Percentiles rank a stretch among this genome's conserved stretches.
phyloP scores from a whole-genome alignment of 2,888 invertebrate genomes.

The Drosophila nigricruria region DNA sequence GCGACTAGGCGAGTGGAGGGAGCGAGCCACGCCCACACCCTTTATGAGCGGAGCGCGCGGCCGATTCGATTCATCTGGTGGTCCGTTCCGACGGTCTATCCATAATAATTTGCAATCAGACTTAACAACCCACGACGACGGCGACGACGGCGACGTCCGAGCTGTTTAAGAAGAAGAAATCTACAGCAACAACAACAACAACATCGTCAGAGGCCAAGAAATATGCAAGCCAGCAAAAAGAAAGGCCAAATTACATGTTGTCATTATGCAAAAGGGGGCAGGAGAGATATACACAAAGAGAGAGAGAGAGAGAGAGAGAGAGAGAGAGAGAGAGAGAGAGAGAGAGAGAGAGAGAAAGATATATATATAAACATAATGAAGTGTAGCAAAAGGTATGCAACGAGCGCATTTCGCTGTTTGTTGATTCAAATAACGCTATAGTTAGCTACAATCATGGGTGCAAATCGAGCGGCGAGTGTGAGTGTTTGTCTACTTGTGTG shows the following conservation, averaged over 20 bases:
- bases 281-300: slow-evolving; percentile 7
- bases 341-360: too few relatives aligned
- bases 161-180: slow-evolving; percentile 28
- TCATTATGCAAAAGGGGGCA: slow-evolving; percentile 62
- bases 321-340: not conserved
- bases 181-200: slow-evolving; percentile 19
- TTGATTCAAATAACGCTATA: slow-evolving; percentile 49
- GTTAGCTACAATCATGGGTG: slow-evolving; percentile 25
- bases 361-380: slow-evolving; percentile 53
- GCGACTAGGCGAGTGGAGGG: not conserved
- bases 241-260: slow-evolving; percentile 76
- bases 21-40: slow-evolving; percentile 24
- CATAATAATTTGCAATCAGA: slow-evolving; percentile 78
- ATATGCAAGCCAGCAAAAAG: slow-evolving; percentile 56
- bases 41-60: slow-evolving; percentile 1
- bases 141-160: slow-evolving; percentile 32
- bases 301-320: not conserved
- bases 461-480: slow-evolving; percentile 32
- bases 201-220: slow-evolving; percentile 29
- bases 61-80: slow-evolving; percentile 11
- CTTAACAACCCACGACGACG: slow-evolving; percentile 59
- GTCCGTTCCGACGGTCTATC: slow-evolving; percentile 22
- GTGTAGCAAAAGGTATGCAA: slow-evolving; percentile 62
- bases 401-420: slow-evolving; percentile 33
- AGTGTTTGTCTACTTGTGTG: slow-evolving; percentile 4